Evolutionary conservation across 2,888 invertebrate genomes (phyloP).

Genomic region (Agrilus cyanescens): DNA sequence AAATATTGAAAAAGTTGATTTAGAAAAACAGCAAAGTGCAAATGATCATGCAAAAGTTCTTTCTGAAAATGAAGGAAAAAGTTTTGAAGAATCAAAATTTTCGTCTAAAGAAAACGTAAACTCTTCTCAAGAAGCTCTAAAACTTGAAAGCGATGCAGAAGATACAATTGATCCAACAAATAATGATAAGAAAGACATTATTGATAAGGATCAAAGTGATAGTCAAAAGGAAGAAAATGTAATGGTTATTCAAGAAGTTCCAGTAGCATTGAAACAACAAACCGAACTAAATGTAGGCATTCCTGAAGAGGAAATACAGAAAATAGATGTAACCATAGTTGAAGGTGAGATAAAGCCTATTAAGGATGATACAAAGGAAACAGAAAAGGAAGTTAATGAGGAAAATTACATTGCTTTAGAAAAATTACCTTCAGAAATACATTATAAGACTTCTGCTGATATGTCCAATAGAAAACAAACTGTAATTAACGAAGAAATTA

Average conservation of each 20-base stretch:
- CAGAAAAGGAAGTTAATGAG: not conserved
- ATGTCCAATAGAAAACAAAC: not conserved
- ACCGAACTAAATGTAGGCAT: not conserved
- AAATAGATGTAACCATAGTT: not conserved
- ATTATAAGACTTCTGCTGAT: not conserved
- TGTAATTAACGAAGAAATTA: slow-evolving; percentile 2
- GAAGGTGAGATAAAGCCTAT: slow-evolving; percentile 1
- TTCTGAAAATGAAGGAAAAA: not conserved
- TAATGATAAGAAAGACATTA: not conserved
- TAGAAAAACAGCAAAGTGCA: slow-evolving; percentile 7
- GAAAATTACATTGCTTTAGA: not conserved
- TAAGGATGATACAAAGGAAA: slow-evolving; percentile 4
- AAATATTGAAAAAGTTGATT: slow-evolving; percentile 8
- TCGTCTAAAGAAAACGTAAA: too few relatives aligned
- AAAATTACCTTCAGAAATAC: not conserved
- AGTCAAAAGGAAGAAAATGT: not conserved
- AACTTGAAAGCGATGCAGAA: too few relatives aligned
- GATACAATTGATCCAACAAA: too few relatives aligned
- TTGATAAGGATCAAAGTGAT: not conserved
- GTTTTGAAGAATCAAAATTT: not conserved
- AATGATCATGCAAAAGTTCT: not conserved
- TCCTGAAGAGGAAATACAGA: not conserved
- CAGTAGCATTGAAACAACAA: not conserved
- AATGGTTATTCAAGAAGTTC: not conserved
- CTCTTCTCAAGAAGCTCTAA: too few relatives aligned